Conservation (phyloP, 2,888 invertebrate species). For the Arge pagana region DNA sequence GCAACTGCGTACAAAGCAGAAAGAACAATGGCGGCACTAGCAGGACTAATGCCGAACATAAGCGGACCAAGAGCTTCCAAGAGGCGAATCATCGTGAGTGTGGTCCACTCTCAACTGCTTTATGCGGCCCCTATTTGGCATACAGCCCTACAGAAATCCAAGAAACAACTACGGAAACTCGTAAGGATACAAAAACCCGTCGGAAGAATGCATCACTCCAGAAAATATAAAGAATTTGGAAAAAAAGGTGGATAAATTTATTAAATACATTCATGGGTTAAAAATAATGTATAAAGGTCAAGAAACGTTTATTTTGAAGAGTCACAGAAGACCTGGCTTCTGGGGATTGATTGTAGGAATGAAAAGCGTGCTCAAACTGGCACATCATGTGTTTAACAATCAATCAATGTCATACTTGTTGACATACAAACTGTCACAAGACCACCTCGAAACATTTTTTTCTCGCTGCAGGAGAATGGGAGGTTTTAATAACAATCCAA, state of each 20-base stretch:
- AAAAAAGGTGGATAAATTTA: not conserved
- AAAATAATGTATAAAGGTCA: constrained; percentile 1
- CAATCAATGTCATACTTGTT: constrained; percentile 4
- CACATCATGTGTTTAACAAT: not conserved
- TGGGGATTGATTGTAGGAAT: constrained; percentile 2
- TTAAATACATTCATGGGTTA: not conserved
- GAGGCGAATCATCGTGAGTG: constrained; percentile 25
- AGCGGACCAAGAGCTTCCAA: constrained; percentile 19
- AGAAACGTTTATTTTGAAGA: not conserved
- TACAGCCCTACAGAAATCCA: not conserved
- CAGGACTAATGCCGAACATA: constrained; percentile 33
- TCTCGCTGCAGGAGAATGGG: constrained; percentile 4
- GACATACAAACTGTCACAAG: constrained; percentile 6
- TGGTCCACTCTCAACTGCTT: constrained; percentile 28
- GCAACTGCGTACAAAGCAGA: constrained; percentile 16
- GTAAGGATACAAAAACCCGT: constrained; percentile 7
- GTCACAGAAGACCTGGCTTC: constrained; percentile 1
- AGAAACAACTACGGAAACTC: constrained; percentile 16
- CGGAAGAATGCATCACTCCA: constrained; percentile 3
- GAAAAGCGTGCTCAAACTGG: constrained; percentile 3
- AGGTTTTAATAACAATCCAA: constrained; percentile 1
- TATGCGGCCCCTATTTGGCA: not conserved
- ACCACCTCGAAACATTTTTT: constrained; percentile 2
- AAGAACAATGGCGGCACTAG: constrained; percentile 12
- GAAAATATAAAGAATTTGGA: constrained; percentile 5